Evolutionary conservation across 2,888 invertebrate species (phyloP).

Genomic region (Plagiodera versicolora): DNA sequence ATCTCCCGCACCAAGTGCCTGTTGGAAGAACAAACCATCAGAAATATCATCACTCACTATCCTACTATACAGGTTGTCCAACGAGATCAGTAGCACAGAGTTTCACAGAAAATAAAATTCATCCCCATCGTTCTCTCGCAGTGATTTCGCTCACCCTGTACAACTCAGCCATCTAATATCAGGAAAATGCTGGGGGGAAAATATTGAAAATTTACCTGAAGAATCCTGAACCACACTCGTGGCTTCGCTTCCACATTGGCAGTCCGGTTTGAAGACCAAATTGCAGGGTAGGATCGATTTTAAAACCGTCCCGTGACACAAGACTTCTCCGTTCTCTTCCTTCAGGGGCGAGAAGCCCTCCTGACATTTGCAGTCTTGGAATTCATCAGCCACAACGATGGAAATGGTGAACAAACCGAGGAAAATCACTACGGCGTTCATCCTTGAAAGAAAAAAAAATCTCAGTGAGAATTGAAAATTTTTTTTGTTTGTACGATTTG

Average conservation of each 20-base stretch:
- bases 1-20: slow-evolving; percentile 36
- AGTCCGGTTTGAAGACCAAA: slow-evolving; percentile 32
- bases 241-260: slow-evolving; percentile 31
- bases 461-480: too few species aligned
- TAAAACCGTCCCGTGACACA: slow-evolving; percentile 32
- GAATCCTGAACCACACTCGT: slow-evolving; percentile 32
- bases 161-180: too few species aligned
- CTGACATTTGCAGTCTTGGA: slow-evolving; percentile 32
- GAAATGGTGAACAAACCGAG: background rate
- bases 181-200: too few species aligned
- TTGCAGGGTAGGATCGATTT: slow-evolving; percentile 36
- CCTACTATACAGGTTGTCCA: too few species aligned
- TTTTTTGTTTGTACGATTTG: too few species aligned
- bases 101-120: too few species aligned
- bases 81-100: too few species aligned
- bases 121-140: too few species aligned
- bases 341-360: slow-evolving; percentile 26
- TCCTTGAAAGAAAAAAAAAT: background rate
- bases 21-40: background rate
- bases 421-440: background rate
- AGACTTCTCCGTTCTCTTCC: slow-evolving; percentile 27
- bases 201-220: slow-evolving; percentile 18
- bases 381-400: slow-evolving; percentile 21
- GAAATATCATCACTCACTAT: too few species aligned
- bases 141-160: too few species aligned